Percentiles rank a stretch among this genome's conserved stretches.
Evolutionary conservation across 2,888 invertebrate genomes (phyloP).

Genomic region (Drosophila diplacantha): DNA sequence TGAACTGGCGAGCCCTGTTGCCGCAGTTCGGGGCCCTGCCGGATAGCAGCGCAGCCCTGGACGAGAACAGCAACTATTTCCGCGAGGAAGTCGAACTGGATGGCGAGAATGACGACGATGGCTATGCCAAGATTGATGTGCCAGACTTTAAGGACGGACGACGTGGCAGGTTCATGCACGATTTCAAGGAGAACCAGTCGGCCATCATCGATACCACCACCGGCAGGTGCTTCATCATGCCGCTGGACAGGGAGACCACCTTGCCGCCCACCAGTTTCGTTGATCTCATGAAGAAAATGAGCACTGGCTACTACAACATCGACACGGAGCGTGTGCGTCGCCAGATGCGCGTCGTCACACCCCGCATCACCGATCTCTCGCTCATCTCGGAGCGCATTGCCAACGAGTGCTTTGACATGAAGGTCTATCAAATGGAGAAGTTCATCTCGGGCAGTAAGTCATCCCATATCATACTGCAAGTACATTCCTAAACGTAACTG

Average conservation of each 20-base stretch:
- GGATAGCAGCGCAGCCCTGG: conserved; percentile 34
- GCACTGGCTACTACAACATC: conserved; percentile 88
- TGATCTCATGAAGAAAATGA: conserved; percentile 89
- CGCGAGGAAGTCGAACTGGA: conserved; percentile 90
- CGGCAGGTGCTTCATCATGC: conserved; percentile 93
- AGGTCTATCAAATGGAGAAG: conserved; percentile 86
- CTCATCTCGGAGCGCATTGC: conserved; percentile 84
- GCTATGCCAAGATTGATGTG: conserved; percentile 91
- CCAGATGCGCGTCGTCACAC: conserved; percentile 86
- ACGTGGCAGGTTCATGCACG: conserved; percentile 92
- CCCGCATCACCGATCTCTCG: conserved; percentile 82
- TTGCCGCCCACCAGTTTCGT: conserved; percentile 88
- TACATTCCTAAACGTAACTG: conserved; percentile 18
- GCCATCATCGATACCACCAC: conserved; percentile 87
- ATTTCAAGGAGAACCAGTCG: conserved; percentile 87
- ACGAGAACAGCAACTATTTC: conserved; percentile 80
- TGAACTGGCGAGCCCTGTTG: conserved; percentile 66
- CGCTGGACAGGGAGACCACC: conserved; percentile 87
- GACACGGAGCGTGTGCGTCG: conserved; percentile 87
- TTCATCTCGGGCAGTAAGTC: conserved; percentile 82
- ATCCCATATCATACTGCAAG: not conserved
- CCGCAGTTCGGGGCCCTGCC: conserved; percentile 45
- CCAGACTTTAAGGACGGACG: conserved; percentile 89
- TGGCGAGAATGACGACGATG: conserved; percentile 80
- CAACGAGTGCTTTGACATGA: conserved; percentile 84